Evolutionary conservation across 1,140 invertebrate species (phyloP).

Genomic region (Eumaeus atala): DNA sequence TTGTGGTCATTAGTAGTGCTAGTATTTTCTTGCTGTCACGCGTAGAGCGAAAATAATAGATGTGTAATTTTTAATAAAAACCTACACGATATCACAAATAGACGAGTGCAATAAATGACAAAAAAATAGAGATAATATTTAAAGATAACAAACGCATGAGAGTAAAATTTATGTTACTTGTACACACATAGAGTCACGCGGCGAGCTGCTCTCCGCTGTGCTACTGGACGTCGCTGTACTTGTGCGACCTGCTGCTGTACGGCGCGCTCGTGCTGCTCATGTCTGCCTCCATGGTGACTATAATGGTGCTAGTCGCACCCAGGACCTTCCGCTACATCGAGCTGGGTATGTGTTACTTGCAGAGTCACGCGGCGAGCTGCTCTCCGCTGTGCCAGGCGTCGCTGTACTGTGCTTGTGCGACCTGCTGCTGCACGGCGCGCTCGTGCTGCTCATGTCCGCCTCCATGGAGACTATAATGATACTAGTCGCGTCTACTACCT

Average conservation of each 20-base stretch:
- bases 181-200: slow-evolving; percentile 35
- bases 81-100: too few relatives aligned
- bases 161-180: too few relatives aligned
- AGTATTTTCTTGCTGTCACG: too few relatives aligned
- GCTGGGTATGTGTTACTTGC: slow-evolving; percentile 38
- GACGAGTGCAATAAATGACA: too few relatives aligned
- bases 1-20: too few relatives aligned
- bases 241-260: slow-evolving; percentile 47
- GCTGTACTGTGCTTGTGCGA: slow-evolving; percentile 49
- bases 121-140: too few relatives aligned
- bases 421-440: slow-evolving; percentile 37
- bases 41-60: too few relatives aligned
- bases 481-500: slow-evolving; percentile 31
- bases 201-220: slow-evolving; percentile 45
- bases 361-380: too few relatives aligned
- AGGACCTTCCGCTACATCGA: slow-evolving; percentile 34
- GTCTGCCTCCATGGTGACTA: slow-evolving; percentile 27
- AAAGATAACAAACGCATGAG: too few relatives aligned
- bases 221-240: slow-evolving; percentile 47
- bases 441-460: slow-evolving; percentile 35
- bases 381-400: slow-evolving; percentile 42
- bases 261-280: slow-evolving; percentile 38
- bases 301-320: slow-evolving; percentile 38
- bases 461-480: slow-evolving; percentile 36
- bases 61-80: too few relatives aligned